Evolutionary conservation across 2,888 invertebrate genomes (phyloP), one percentile per base, ranked within the genome.

Genomic region (Lycophotia porphyrea): DNA sequence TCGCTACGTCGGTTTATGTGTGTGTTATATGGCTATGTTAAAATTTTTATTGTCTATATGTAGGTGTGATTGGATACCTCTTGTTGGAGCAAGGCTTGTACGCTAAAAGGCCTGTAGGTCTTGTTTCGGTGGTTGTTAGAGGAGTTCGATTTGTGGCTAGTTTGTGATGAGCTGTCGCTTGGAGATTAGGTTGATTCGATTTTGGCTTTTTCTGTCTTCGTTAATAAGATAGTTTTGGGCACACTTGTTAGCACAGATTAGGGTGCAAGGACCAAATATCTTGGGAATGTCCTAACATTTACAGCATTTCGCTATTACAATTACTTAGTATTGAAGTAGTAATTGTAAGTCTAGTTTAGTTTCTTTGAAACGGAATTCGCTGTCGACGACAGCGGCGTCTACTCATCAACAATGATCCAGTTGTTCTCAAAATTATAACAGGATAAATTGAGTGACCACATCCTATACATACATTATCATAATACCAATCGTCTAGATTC

Each of bases 21-120:
- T 70, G 67, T 80, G 85, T 84, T 88, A 88, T 88, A 88, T 86
- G 76, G 68, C 76, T 39, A 78, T 88, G 88, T 87, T 88, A 88
- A 88, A 87, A 64, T 18, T 67, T 88, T 88, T 88, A 88, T 77
- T 78, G 74, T 71, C 27, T 39, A 71, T 31, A 58, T 74, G 88
- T 88, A 86, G 88, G 88, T 78, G 88, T 88, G 82, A 87, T 81
- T 80, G 63, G 72, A 39, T 44, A 49, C 68, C 36, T 77, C 65
- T 64, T 67, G 66, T 73, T 65, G 74, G 70, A 60, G 74, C 63
- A 65, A 58, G 64, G 39, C 39, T 58, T 67, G 68, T 70, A 77
- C 42, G 76, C 65, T 82, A 68, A 80, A 82, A 70, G 60, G 55
- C 15, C 15, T 67, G 24, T 34, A 49, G 78, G 31, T 73, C 78